phyloP scores from a whole-genome alignment of 2,113 vertebrate species.

The Hippolais icterina region DNA sequence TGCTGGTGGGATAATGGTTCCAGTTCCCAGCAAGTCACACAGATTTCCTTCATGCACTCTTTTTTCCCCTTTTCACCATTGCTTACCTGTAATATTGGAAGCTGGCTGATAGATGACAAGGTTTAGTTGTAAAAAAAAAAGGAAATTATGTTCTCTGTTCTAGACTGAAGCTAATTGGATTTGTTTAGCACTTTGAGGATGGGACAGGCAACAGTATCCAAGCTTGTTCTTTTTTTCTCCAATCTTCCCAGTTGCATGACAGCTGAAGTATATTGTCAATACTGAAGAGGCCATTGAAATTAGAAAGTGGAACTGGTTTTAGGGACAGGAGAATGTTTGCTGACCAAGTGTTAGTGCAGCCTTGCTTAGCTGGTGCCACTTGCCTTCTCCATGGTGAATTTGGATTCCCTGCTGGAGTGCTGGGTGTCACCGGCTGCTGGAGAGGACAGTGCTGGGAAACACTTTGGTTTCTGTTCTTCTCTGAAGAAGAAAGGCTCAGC shows the following conservation, averaged over 20 bases:
- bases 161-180: neutral
- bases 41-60: neutral
- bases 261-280: neutral
- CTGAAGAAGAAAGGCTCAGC: neutral
- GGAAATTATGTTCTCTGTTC: neutral
- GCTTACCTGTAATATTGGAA: neutral
- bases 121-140: neutral
- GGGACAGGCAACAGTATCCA: neutral
- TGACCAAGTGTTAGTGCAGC: neutral
- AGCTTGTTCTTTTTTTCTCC: neutral
- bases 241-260: neutral
- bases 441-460: neutral
- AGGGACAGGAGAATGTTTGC: neutral
- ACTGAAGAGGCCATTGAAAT: neutral
- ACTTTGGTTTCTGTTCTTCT: neutral
- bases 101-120: neutral
- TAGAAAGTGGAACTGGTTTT: neutral
- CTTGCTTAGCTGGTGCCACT: neutral
- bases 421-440: neutral
- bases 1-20: neutral
- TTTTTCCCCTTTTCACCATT: neutral
- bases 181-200: neutral
- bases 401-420: neutral
- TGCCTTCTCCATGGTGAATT: neutral
- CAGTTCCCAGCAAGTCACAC: neutral